Evolutionary conservation across 2,113 vertebrate genomes (phyloP), one percentile per base, ranked within the genome.

Genomic region (Sander vitreus): DNA sequence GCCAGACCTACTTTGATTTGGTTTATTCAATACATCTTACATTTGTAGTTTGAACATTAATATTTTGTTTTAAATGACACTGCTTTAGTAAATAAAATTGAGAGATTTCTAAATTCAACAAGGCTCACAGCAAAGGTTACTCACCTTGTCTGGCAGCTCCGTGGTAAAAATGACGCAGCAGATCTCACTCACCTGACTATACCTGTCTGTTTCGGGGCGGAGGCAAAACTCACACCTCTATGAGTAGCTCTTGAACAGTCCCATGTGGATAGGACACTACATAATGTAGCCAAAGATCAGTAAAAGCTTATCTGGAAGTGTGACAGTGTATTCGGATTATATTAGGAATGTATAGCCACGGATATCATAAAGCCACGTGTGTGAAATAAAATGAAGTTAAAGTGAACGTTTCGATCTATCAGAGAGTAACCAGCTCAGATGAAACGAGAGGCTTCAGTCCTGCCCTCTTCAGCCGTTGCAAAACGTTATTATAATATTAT

Each of bases 91-190:
- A n/a, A n/a, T n/a, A n/a, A 47, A 66, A 58, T 11, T 25, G 2
- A 16, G 33, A 43, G 19, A 1, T 39, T 1, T 53, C 3, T 43
- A 12, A 30, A 54, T 9, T 14, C 47, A 59, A 27, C 9, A 33
- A 33, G 33, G 5, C 18, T 72, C 16, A 63, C 2, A 60, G 51
- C 18, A 25, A 43, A 78, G 2, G 30, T 60, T 2, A 78, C 91
- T 90, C 68, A 93, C 93, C 90, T 80, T 30, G 23, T 51, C 57
- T 9, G 33, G 47, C 43, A 60, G 48, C 58, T 54, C 21, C 0
- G 16, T 15, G 50, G 55, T 7, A 47, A 67, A n/a, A 85, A 80
- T 89, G 86, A 80, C 62, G 21, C 45, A 30, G 73, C 50, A 15
- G 47, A 9, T 19, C 73, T 55, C 25, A 11, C 27, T 1, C 69